These are phyloP conservation scores for Tetrapedia diversipes DNA, from an alignment of 2,888 invertebrate genomes.

Conservation along the genomic window DNA sequence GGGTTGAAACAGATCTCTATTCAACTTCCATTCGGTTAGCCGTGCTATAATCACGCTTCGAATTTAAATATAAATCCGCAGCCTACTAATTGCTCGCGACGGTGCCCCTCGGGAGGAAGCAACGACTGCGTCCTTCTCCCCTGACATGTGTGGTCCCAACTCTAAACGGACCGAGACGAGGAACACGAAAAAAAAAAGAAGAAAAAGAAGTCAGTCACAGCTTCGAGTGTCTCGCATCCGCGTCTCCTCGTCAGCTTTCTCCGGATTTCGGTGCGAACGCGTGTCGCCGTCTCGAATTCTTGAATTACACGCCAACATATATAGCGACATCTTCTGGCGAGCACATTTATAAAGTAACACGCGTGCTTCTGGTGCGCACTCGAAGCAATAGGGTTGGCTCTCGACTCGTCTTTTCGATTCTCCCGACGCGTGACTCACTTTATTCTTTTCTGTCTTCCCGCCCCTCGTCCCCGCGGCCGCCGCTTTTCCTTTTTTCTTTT, in stretches of 20 bases:
- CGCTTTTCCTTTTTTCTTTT: not conserved
- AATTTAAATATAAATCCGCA: constrained; percentile 4
- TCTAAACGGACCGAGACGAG: too few species aligned
- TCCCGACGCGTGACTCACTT: constrained; percentile 54
- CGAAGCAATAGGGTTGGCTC: constrained; percentile 56
- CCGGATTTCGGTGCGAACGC: constrained; percentile 29
- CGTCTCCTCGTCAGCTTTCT: constrained; percentile 30
- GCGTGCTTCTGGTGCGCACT: constrained; percentile 53
- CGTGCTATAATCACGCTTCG: too few species aligned
- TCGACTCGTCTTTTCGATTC: constrained; percentile 61
- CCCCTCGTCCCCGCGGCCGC: constrained; percentile 13
- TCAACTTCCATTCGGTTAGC: too few species aligned
- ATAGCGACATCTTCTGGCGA: constrained; percentile 65
- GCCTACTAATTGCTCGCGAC: too few species aligned
- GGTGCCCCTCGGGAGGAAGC: too few species aligned
- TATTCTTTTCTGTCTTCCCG: constrained; percentile 50
- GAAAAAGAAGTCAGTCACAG: not conserved
- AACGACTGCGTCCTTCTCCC: too few species aligned
- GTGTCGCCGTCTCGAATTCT: constrained; percentile 69
- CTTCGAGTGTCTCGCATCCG: not conserved
- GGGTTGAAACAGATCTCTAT: too few species aligned
- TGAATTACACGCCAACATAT: constrained; percentile 73
- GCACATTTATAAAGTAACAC: constrained; percentile 53
- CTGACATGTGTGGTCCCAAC: not conserved
- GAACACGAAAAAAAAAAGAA: too few species aligned